Percentiles rank a stretch among this genome's conserved stretches.
Evolutionary conservation across 2,888 invertebrate species (phyloP).

Genomic region (Brassicogethes aeneus): DNA sequence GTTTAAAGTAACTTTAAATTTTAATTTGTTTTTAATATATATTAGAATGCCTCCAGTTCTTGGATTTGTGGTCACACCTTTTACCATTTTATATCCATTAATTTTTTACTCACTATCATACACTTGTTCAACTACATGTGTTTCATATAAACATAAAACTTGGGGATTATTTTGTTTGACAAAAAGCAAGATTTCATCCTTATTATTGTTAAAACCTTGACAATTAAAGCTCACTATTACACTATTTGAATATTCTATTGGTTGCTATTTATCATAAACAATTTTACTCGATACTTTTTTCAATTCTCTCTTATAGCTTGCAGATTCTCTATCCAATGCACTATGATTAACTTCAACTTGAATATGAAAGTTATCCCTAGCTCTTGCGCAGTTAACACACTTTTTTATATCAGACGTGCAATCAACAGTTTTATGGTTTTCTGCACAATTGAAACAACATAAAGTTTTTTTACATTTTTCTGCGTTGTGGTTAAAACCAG

Average conservation of each 20-base stretch:
- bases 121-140: neutral
- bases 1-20: neutral
- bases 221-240: neutral
- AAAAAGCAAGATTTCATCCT: neutral
- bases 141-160: neutral
- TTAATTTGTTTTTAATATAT: neutral
- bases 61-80: neutral
- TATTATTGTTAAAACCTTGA: neutral
- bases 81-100: neutral
- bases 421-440: neutral
- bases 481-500: neutral
- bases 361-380: neutral
- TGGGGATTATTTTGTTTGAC: neutral
- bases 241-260: neutral
- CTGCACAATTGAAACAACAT: neutral
- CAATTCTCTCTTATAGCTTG: neutral
- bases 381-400: neutral
- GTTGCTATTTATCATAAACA: neutral
- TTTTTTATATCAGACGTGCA: constrained; percentile 1
- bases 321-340: neutral
- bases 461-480: neutral
- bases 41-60: neutral
- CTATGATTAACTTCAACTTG: constrained; percentile 1
- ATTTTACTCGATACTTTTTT: neutral
- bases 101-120: neutral